Base-by-base conservation (phyloP, 2,113 vertebrate species). In the Hystrix cristata region DNA sequence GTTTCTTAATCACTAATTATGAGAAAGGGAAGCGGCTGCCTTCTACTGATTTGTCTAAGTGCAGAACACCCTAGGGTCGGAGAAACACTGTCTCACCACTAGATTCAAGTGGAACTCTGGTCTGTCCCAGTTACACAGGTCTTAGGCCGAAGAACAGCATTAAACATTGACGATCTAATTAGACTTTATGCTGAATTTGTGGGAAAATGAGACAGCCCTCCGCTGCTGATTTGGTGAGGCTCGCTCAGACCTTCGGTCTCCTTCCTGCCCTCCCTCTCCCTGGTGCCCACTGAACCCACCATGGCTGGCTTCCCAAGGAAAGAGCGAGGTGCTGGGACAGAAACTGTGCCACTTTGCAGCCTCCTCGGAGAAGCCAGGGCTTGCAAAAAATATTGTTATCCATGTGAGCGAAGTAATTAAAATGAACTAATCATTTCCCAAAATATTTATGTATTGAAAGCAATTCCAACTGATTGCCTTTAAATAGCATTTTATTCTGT, bases 381-480 rank as follows among this genome's bases (percentile, higher is more conserved):
- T 65, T 82, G 34, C 53, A 92, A 97, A 93, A 96, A 97, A 96
- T 95, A 98, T 96, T 97, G 97, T 97, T 97, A 96, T 95, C 97
- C 80, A 8, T 95, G 90, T 91, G 91, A 93, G 91, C 6, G 14
- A 91, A 96, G 96, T 95, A 97, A 98, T 98, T 97, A 98, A 98
- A 97, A 94, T 94, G 98, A 98, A 94, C 95, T 89, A 97, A 98
- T 98, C 96, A 98, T 98, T 98, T 97, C 82, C 92, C 91, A 53
- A 96, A 98, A 97, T 80, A 60, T 97, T 98, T 95, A 97, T 97
- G 96, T 95, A 97, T 97, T 97, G 95, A 94, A 96, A 95, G 95
- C 57, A 94, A 98, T 98, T 98, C 92, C 11, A 38, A 94, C 98
- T 97, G 97, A 98, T 98, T 98, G 97, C 97, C 96, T 97, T 97